Conservation (phyloP, 2,797 vertebrate genomes). For the Sebastes minor region DNA sequence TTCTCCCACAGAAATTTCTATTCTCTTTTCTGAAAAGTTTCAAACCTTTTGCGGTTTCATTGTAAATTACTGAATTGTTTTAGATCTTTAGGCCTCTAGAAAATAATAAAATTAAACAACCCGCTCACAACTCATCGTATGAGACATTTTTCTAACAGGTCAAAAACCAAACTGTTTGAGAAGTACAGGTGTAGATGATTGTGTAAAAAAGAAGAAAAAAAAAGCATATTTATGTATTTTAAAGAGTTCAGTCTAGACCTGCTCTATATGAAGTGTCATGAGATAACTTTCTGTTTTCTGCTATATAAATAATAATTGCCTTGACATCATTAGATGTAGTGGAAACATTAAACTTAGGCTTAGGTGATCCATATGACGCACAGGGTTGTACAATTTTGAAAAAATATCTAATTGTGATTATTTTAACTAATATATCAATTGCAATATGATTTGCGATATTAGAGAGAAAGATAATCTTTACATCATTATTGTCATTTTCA, state of each 20-base stretch:
- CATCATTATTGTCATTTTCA: neutral
- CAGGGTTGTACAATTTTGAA: too few species aligned
- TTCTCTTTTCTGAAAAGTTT: neutral
- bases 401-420: neutral
- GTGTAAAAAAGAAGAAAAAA: too few species aligned
- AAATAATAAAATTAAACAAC: neutral
- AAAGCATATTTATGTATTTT: too few species aligned
- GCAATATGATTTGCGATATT: neutral
- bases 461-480: neutral
- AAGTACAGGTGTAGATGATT: too few species aligned
- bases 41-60: neutral
- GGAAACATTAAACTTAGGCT: neutral
- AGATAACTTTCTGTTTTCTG: too few species aligned
- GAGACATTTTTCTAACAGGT: neutral
- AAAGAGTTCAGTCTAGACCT: rapidly evolving
- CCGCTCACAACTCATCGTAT: rapidly evolving
- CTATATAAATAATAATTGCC: too few species aligned
- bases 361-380: neutral
- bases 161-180: neutral
- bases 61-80: neutral
- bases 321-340: neutral
- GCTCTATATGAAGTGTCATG: too few species aligned
- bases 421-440: neutral
- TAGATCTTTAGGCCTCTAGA: rapidly evolving
- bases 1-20: neutral